Percentiles rank a stretch among this genome's conserved stretches.
These are phyloP conservation scores for Numenius arquata DNA, from an alignment of 2,113 vertebrate genomes.

Conservation along the genomic window DNA sequence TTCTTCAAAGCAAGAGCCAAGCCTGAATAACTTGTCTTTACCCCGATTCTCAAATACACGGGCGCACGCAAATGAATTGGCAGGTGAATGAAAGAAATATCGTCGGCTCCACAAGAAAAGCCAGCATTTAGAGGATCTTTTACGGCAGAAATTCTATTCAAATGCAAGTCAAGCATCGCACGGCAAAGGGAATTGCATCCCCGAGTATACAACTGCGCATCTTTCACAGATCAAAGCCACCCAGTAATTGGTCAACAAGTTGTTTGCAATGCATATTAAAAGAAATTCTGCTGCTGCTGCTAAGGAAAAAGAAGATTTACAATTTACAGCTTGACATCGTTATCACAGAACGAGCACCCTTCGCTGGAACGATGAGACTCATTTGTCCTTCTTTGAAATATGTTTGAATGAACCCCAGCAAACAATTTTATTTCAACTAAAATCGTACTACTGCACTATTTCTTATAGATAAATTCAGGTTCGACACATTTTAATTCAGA, in stretches of 20 bases:
- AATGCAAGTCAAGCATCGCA: background rate
- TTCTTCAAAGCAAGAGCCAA: conserved; percentile 14
- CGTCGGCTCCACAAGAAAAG: background rate
- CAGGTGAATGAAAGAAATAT: background rate
- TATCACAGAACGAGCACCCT: background rate
- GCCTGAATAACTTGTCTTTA: background rate
- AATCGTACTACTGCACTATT: background rate
- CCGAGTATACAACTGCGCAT: background rate
- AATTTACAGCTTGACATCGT: background rate
- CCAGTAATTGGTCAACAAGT: background rate
- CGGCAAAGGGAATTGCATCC: background rate
- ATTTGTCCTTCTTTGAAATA: background rate
- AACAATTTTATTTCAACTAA: background rate
- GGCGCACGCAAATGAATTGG: background rate
- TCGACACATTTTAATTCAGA: background rate
- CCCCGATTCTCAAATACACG: background rate
- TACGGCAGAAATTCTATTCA: background rate
- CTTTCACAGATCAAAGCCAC: background rate
- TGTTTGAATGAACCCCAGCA: background rate
- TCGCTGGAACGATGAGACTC: accelerated
- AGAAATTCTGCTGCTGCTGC: background rate
- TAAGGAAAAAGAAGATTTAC: background rate
- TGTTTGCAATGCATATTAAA: background rate
- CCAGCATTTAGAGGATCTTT: background rate
- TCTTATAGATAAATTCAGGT: background rate